Evolutionary conservation across 2,888 invertebrate genomes (phyloP).

Genomic region (Clunio marinus): DNA sequence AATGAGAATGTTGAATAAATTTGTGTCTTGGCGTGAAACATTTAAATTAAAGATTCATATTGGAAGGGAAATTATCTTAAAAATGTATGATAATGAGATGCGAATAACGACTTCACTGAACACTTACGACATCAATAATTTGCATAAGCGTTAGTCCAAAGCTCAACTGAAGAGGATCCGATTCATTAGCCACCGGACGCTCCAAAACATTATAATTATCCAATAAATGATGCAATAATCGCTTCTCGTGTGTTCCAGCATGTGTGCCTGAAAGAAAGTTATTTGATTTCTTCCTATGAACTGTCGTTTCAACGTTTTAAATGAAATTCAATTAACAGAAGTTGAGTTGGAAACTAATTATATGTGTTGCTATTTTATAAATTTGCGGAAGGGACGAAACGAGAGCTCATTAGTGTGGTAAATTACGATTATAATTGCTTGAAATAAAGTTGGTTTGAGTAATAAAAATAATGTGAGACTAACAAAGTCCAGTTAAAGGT

Average conservation of each 20-base stretch:
- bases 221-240: slow-evolving; percentile 83
- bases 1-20: neutral
- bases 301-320: too few species aligned
- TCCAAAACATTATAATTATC: slow-evolving; percentile 92
- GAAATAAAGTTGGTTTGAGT: too few species aligned
- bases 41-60: neutral
- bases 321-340: neutral
- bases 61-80: neutral
- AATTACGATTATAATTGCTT: too few species aligned
- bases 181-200: slow-evolving; percentile 92
- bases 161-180: slow-evolving; percentile 90
- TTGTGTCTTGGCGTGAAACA: neutral
- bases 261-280: slow-evolving; percentile 57
- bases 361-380: neutral
- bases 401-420: neutral
- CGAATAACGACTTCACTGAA: too few species aligned
- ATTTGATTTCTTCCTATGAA: neutral
- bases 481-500: too few species aligned
- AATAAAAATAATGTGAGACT: too few species aligned
- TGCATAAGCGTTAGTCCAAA: slow-evolving; percentile 96
- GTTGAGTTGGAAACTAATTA: neutral
- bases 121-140: slow-evolving; percentile 93
- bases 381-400: neutral
- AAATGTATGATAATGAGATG: slow-evolving; percentile 42
- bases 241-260: slow-evolving; percentile 89